Evolutionary conservation across 1,140 invertebrate genomes (phyloP).

Genomic region (Latrodectus geometricus): DNA sequence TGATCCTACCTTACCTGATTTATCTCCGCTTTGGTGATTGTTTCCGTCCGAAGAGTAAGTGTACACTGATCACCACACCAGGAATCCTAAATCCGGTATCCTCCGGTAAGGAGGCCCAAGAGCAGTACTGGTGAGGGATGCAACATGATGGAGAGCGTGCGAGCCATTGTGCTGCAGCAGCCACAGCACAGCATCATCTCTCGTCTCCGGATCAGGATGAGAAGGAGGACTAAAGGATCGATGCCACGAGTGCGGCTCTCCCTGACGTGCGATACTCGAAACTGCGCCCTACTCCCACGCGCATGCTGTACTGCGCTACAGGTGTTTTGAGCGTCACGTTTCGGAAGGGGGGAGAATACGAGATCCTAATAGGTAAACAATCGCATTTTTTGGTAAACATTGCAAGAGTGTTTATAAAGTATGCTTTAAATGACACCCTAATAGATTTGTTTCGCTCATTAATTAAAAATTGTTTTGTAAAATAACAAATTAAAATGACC

Average conservation of each 20-base stretch:
- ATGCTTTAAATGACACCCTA: no score
- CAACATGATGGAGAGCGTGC: conserved; percentile 3
- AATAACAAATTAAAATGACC: no score
- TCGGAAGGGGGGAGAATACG: no score
- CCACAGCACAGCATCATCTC: neutral
- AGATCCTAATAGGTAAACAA: no score
- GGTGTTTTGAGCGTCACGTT: conserved; percentile 22
- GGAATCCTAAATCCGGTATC: conserved; percentile 6
- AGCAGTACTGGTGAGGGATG: neutral
- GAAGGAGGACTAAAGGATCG: neutral
- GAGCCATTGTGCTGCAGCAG: neutral
- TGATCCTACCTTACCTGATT: neutral
- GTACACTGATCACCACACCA: neutral
- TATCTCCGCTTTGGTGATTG: neutral
- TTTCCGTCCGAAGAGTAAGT: neutral
- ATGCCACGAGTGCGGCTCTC: conserved; percentile 4
- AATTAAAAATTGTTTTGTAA: no score
- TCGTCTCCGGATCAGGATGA: neutral
- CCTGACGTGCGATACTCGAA: conserved; percentile 4
- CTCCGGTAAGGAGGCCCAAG: neutral
- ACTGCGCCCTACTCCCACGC: conserved; percentile 20
- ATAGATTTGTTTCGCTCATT: no score
- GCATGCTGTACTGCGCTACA: conserved; percentile 58
- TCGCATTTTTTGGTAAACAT: no score
- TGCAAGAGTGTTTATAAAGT: no score